Evolutionary conservation across 23 tunicate species (phyloP).

Genomic region (Corella eumyota): DNA sequence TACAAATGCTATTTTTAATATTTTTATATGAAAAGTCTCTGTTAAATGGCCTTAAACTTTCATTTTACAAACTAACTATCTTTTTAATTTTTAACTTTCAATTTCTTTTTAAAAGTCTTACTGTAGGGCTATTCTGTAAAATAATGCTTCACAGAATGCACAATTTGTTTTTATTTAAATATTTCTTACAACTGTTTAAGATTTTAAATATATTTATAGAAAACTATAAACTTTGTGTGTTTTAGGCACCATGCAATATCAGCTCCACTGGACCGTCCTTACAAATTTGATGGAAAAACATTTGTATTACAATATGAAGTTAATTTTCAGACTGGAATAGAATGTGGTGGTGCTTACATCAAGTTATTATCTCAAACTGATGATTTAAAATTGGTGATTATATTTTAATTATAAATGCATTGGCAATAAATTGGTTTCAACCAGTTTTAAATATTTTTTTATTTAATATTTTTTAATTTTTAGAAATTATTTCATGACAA

Average conservation of each 20-base stretch:
- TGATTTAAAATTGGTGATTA: slow-evolving; percentile 48
- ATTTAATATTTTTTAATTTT: not conserved
- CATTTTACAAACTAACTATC: too few relatives aligned
- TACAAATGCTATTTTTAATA: too few relatives aligned
- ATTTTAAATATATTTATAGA: not conserved
- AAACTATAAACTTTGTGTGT: not conserved
- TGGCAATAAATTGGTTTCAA: not conserved
- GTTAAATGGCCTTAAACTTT: too few relatives aligned
- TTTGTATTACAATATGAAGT: slow-evolving; percentile 93
- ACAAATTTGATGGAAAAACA: slow-evolving; percentile 65
- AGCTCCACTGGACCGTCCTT: slow-evolving; percentile 36
- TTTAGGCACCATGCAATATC: slow-evolving; percentile 89
- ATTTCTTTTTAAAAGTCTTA: too few relatives aligned
- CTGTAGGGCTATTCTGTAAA: too few relatives aligned
- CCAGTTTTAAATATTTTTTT: not conserved
- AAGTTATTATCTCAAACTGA: slow-evolving; percentile 52
- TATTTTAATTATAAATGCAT: slow-evolving; percentile 7
- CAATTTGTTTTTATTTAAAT: not conserved
- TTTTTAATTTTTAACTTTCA: too few relatives aligned
- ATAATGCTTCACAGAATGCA: too few relatives aligned
- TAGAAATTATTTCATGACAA: slow-evolving; percentile 71
- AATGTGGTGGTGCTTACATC: slow-evolving; percentile 95
- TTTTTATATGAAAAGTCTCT: too few relatives aligned
- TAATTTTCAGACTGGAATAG: slow-evolving; percentile 84
- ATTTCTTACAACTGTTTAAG: not conserved